A percentile compares a stretch with the other conserved stretches of the same genome.
phyloP scores from a whole-genome alignment of 2,888 invertebrate species.

The Trichacis sp. region DNA sequence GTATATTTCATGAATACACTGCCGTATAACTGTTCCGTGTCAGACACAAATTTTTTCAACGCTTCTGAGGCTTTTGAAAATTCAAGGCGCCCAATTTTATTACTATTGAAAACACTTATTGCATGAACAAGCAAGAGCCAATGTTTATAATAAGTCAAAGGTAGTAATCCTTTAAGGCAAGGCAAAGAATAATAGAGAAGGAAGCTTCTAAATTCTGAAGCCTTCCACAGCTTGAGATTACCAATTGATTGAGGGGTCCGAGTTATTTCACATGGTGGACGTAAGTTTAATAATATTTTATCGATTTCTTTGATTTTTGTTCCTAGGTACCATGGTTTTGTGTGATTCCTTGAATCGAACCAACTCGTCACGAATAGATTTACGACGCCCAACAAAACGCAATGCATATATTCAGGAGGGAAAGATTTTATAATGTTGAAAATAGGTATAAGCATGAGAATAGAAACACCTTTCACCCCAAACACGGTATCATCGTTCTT shows the following conservation, averaged over 20 bases:
- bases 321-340: constrained; percentile 13
- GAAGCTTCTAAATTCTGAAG: constrained; percentile 29
- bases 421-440: constrained; percentile 17
- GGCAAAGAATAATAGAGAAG: constrained; percentile 36
- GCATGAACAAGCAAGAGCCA: constrained; percentile 24
- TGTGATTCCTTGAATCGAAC: constrained; percentile 8
- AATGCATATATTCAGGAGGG: too few species aligned
- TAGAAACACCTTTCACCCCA: constrained; percentile 16
- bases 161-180: constrained; percentile 22
- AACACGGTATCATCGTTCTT: neutral
- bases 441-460: neutral
- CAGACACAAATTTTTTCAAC: constrained; percentile 23
- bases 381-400: constrained; percentile 16
- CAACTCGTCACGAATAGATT: constrained; percentile 8
- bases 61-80: constrained; percentile 15
- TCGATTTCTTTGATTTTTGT: neutral
- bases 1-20: constrained; percentile 24
- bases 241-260: constrained; percentile 11
- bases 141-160: constrained; percentile 23
- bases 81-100: constrained; percentile 9
- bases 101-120: constrained; percentile 16
- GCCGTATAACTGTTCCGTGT: constrained; percentile 25
- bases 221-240: constrained; percentile 21
- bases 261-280: constrained; percentile 7
- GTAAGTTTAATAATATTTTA: constrained; percentile 1